Percentiles rank a stretch among this genome's conserved stretches.
Conservation (phyloP, 2,888 invertebrate species). For the Candidula unifasciata region DNA sequence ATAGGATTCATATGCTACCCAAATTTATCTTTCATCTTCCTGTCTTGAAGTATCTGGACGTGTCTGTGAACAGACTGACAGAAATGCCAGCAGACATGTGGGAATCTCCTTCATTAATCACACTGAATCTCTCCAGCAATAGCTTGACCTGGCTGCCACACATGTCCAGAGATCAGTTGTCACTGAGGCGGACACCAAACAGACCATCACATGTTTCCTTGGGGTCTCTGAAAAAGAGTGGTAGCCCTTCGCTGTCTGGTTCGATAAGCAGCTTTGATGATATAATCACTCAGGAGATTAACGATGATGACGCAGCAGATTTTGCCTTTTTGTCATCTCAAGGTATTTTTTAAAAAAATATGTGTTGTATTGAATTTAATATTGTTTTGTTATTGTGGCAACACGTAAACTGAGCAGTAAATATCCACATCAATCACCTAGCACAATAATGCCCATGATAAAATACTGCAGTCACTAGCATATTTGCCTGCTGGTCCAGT, state of each 20-base stretch:
- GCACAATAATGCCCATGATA: too few relatives aligned
- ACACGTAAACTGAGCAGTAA: too few relatives aligned
- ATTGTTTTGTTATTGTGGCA: not conserved
- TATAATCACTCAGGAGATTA: not conserved
- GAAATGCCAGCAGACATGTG: slow-evolving; percentile 81
- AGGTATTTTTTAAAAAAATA: slow-evolving; percentile 28
- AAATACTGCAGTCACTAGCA: too few relatives aligned
- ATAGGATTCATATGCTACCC: slow-evolving; percentile 87
- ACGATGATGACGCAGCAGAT: not conserved
- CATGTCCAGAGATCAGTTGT: slow-evolving; percentile 44
- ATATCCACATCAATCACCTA: too few relatives aligned
- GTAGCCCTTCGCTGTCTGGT: slow-evolving; percentile 28
- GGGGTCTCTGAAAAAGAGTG: not conserved
- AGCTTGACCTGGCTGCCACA: slow-evolving; percentile 50
- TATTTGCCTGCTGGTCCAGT: too few relatives aligned
- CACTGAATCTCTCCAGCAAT: slow-evolving; percentile 54
- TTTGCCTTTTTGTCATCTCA: slow-evolving; percentile 16
- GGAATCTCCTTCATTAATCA: slow-evolving; percentile 57
- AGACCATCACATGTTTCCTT: not conserved
- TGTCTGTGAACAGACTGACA: slow-evolving; percentile 90
- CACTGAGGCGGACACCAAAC: not conserved
- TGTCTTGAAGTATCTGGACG: slow-evolving; percentile 87
- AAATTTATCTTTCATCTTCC: slow-evolving; percentile 89
- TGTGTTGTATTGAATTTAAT: not conserved
- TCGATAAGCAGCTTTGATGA: slow-evolving; percentile 50